Conservation (phyloP, 2,113 vertebrate species). For the Myotis lucifugus region DNA sequence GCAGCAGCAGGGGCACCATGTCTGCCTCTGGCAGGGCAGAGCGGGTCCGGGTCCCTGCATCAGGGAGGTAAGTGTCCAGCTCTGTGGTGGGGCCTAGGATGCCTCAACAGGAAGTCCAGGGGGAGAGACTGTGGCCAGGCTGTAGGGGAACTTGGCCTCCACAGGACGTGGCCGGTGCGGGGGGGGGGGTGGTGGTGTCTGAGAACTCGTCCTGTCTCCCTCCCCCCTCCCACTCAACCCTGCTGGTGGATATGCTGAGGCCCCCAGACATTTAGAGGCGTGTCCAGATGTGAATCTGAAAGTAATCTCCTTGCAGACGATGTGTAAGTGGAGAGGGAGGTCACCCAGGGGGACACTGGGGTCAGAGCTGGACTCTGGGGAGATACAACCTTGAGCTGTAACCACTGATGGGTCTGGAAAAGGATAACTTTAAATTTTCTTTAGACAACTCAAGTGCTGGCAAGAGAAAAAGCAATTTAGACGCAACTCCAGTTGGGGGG, state of each 20-base stretch:
- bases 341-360: rapidly evolving
- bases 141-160: background rate
- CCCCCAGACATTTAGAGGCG: rapidly evolving
- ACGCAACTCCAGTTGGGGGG: background rate
- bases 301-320: background rate
- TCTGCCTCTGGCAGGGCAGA: background rate
- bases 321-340: rapidly evolving
- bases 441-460: background rate
- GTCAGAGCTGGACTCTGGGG: too few relatives aligned
- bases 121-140: background rate
- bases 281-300: background rate
- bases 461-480: background rate
- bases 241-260: background rate
- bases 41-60: background rate
- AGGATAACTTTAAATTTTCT: background rate
- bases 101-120: background rate
- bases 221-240: rapidly evolving
- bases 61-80: rapidly evolving
- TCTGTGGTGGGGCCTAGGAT: background rate
- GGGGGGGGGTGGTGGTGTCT: background rate
- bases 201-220: background rate
- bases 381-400: rapidly evolving
- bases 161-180: too few relatives aligned
- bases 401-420: background rate
- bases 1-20: constrained; percentile 18